phyloP scores from a whole-genome alignment of 2,888 invertebrate species.

The Ischnura elegans region DNA sequence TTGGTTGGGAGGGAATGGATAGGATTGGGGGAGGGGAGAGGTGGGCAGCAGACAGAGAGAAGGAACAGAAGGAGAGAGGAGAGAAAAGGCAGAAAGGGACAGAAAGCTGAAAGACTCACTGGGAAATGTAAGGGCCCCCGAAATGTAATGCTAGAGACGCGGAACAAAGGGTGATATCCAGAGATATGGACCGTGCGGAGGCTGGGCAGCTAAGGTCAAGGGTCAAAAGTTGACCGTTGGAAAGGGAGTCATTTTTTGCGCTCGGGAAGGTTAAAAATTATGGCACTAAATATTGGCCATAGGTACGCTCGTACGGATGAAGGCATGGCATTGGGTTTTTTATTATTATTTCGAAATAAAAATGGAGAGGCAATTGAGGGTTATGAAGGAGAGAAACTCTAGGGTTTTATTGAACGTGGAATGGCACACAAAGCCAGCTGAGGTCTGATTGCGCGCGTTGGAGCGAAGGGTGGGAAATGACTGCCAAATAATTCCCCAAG shows the following conservation, averaged over 20 bases:
- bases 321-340: not conserved
- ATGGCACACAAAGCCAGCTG: not conserved
- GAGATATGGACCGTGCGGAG: not conserved
- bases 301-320: not conserved
- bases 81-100: not conserved
- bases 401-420: not conserved
- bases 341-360: conserved; percentile 27
- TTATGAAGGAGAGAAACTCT: not conserved
- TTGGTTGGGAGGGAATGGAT: conserved; percentile 35
- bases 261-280: conserved; percentile 6
- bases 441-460: not conserved
- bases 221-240: not conserved
- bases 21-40: not conserved
- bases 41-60: not conserved
- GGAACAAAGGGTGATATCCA: conserved; percentile 27
- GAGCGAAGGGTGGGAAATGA: not conserved
- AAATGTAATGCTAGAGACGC: conserved; percentile 19
- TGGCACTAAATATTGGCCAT: conserved; percentile 16
- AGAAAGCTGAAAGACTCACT: conserved; percentile 20
- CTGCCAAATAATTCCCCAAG: not conserved
- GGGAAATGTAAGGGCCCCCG: conserved; percentile 12
- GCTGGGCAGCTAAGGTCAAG: not conserved
- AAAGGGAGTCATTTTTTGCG: not conserved
- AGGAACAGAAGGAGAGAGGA: not conserved
- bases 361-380: not conserved